Evolutionary conservation across 2,888 invertebrate species (phyloP).

Genomic region (Amblyjoppa proteus): DNA sequence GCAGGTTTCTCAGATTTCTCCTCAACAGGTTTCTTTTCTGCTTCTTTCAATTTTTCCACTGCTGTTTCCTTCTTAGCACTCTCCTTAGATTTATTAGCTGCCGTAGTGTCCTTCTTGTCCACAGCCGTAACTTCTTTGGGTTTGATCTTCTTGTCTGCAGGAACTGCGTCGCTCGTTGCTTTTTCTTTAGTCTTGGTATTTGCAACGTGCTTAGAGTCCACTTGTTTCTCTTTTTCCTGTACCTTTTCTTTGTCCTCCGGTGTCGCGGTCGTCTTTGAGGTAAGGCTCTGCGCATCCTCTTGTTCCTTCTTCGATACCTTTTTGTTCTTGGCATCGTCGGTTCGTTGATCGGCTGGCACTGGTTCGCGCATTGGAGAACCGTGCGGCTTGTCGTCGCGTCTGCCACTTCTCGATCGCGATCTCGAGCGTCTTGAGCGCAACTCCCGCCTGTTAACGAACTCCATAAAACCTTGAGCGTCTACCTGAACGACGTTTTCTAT

Average conservation of each 20-base stretch:
- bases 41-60: slow-evolving; percentile 32
- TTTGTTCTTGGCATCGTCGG: slow-evolving; percentile 54
- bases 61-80: slow-evolving; percentile 48
- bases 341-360: slow-evolving; percentile 25
- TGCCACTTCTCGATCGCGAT: slow-evolving; percentile 80
- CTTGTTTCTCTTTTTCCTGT: slow-evolving; percentile 18
- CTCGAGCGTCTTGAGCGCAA: slow-evolving; percentile 83
- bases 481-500: slow-evolving; percentile 79
- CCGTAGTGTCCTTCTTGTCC: slow-evolving; percentile 23
- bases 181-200: slow-evolving; percentile 38
- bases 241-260: slow-evolving; percentile 18
- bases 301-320: slow-evolving; percentile 34
- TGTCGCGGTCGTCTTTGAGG: background rate
- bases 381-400: slow-evolving; percentile 63
- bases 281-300: background rate
- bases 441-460: slow-evolving; percentile 85
- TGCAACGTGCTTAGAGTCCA: slow-evolving; percentile 21
- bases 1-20: slow-evolving; percentile 16
- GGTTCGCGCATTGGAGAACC: slow-evolving; percentile 40
- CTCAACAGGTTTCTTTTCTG: slow-evolving; percentile 35
- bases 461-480: slow-evolving; percentile 85
- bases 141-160: background rate
- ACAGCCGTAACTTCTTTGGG: slow-evolving; percentile 13
- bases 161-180: slow-evolving; percentile 8
- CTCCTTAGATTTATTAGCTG: slow-evolving; percentile 39